A percentile compares a stretch with the other conserved stretches of the same genome.
Conservation (phyloP, 92 coral and sea anemone species). For the Porites rus region DNA sequence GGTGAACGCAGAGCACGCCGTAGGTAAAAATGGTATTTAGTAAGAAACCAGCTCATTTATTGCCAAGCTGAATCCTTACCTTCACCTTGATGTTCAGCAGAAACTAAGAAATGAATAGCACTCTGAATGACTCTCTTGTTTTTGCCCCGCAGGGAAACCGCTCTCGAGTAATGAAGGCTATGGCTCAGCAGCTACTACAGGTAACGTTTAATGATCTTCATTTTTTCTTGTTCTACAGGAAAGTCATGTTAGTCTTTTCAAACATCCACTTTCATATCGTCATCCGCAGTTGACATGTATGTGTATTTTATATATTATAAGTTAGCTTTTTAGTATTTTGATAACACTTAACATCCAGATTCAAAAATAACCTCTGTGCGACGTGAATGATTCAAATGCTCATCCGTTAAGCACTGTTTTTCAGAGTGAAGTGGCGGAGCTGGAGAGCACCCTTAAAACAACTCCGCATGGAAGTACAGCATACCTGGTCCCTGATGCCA, state of each 20-base stretch:
- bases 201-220: constrained; percentile 26
- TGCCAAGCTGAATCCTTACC: no score
- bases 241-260: no score
- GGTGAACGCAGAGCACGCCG: no score
- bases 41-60: no score
- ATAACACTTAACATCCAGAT: no score
- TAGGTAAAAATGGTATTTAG: no score
- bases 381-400: not conserved
- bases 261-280: no score
- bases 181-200: constrained; percentile 97
- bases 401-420: not conserved
- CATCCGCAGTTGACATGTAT: no score
- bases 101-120: not conserved
- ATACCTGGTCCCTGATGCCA: constrained; percentile 90
- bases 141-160: constrained; percentile 62
- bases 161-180: constrained; percentile 92
- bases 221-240: no score
- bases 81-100: not conserved
- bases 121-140: not conserved
- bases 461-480: constrained; percentile 79
- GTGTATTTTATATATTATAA: no score
- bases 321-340: no score
- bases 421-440: constrained; percentile 94
- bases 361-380: no score
- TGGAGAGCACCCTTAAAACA: constrained; percentile 91